Conservation (phyloP, 2,888 invertebrate genomes). For the Hirtodrosophila duncani region DNA sequence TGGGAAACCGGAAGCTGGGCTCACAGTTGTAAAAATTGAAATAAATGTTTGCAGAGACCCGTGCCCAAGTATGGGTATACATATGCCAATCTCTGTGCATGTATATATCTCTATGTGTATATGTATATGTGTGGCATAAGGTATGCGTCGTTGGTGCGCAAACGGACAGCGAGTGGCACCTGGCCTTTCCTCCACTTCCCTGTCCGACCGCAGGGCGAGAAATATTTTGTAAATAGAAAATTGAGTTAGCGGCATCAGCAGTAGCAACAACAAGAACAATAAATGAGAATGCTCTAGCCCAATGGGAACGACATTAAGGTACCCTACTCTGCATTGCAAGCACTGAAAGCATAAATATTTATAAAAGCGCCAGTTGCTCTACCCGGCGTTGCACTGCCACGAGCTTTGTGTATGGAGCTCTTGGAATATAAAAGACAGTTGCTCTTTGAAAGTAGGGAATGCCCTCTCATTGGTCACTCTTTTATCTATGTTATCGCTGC, state of each 20-base stretch:
- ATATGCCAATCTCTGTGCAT: slow-evolving; percentile 23
- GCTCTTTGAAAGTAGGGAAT: no score
- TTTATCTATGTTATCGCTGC: no score
- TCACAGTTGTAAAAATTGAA: slow-evolving; percentile 53
- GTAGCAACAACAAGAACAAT: slow-evolving; percentile 30
- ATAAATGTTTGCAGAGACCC: slow-evolving; percentile 65
- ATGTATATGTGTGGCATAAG: slow-evolving; percentile 39
- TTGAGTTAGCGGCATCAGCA: slow-evolving; percentile 54
- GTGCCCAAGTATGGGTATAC: slow-evolving; percentile 25
- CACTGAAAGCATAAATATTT: slow-evolving; percentile 32
- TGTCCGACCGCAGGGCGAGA: slow-evolving; percentile 29
- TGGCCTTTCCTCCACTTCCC: slow-evolving; percentile 45
- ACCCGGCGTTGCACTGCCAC: no score
- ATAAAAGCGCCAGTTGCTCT: no score
- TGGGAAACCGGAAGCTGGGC: neutral
- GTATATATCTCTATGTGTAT: slow-evolving; percentile 21
- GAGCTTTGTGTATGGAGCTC: no score
- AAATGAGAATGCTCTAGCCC: no score
- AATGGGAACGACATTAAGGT: slow-evolving; percentile 14
- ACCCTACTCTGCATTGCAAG: no score
- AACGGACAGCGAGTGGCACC: slow-evolving; percentile 32
- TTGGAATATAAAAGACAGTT: no score
- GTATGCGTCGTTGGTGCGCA: slow-evolving; percentile 37
- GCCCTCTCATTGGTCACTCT: no score
- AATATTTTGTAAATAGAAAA: slow-evolving; percentile 70